Base-by-base conservation (phyloP, 2,797 vertebrate species). In the Gymnopithys bicolor region DNA sequence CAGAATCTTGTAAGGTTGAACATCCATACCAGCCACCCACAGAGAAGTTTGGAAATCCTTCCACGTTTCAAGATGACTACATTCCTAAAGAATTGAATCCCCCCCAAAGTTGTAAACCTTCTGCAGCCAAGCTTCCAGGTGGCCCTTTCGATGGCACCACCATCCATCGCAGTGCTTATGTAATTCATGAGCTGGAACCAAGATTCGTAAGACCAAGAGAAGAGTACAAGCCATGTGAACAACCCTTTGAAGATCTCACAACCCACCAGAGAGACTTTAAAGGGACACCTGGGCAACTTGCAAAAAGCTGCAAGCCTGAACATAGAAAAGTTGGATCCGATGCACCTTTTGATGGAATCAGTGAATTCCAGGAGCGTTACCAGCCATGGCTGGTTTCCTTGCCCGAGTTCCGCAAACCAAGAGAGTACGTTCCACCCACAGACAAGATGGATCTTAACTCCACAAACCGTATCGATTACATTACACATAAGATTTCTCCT, bases 41-140 rank as follows among this genome's bases (percentile, higher is more conserved):
- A 1, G 93, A 90, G 87, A 98, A 97, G 92, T 99, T 98, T 92
- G 98, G 98, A 58, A 98, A 98, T 73, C 55, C 98, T 81, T 98
- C 98, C 15, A 99, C 98, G 0, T 98, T 98, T 95, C 98, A 98
- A 86, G 98, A 98, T 56, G 98, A 98, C 51, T 99, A 97, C 70
- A 53, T 97, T 58, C 96, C 97, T 10, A 96, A 51, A 73, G 97
- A 97, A 45, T 45, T 97, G 37, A 94, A 92, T 32, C 96, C 95
- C 7, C 96, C 96, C 7, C 93, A 94, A 76, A 98, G 97, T 91
- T 98, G 92, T 75, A 99, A 98, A 68, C 98, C 98, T 9, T 76
- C 88, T 25, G 13, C 56, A 3, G 53, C 95, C 86, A 97, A 90
- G 81, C 28, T 46, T 25, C 97, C 97, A 25, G 83, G 91, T 4